Conservation (phyloP, 2,113 vertebrate species). For the Rutilus rutilus region DNA sequence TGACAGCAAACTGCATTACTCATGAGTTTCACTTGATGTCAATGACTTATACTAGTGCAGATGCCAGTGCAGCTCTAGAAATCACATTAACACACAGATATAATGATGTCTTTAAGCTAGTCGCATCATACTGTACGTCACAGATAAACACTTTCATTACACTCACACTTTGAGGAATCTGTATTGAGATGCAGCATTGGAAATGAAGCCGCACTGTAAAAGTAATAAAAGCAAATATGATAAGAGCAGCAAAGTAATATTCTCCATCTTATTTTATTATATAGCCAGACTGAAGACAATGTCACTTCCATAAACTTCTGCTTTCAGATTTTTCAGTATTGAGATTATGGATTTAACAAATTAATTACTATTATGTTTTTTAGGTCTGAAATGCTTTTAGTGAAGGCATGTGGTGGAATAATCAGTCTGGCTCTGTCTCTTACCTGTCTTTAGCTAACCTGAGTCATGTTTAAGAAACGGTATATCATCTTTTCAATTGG, state of each 20-base stretch:
- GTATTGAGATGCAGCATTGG: background rate
- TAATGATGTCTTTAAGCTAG: background rate
- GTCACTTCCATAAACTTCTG: background rate
- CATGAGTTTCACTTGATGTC: background rate
- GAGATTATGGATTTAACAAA: background rate
- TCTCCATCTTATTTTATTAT: conserved; percentile 1
- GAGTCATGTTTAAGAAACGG: background rate
- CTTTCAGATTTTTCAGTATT: background rate
- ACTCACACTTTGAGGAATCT: background rate
- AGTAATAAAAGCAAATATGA: background rate
- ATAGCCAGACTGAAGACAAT: background rate
- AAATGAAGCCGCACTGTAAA: conserved; percentile 1
- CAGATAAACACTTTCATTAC: background rate
- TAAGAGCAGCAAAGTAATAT: background rate
- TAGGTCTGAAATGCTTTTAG: background rate
- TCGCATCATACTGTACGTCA: background rate
- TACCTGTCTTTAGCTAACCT: background rate
- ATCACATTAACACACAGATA: background rate
- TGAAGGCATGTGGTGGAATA: background rate
- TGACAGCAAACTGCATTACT: background rate
- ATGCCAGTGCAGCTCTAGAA: background rate
- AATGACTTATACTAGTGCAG: background rate
- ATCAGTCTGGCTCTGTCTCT: background rate
- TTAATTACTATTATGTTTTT: background rate
- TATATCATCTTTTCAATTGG: no score